phyloP scores from a whole-genome alignment of 2,797 vertebrate species.

The Taenioides sp. region DNA sequence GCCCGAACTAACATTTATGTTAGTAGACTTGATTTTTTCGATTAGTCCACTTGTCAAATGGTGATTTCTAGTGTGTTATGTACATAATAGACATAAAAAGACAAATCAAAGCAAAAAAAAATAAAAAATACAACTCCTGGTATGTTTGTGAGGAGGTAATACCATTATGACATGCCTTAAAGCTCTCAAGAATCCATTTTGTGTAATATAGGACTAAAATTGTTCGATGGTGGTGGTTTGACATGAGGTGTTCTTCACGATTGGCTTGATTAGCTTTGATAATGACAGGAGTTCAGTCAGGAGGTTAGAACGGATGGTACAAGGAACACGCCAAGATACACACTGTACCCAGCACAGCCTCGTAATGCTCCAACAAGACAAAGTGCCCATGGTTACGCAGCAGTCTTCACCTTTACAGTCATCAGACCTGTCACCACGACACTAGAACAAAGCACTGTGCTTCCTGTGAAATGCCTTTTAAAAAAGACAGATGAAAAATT shows the following conservation, averaged over 20 bases:
- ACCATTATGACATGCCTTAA: too few relatives aligned
- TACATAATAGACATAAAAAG: too few relatives aligned
- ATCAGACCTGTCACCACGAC: not conserved
- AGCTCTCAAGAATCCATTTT: too few relatives aligned
- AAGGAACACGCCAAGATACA: conserved; percentile 3
- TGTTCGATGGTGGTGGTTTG: conserved; percentile 24
- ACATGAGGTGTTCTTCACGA: not conserved
- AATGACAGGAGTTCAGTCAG: not conserved
- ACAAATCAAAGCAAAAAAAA: too few relatives aligned
- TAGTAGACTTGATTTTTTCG: too few relatives aligned
- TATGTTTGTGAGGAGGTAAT: too few relatives aligned
- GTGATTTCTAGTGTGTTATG: too few relatives aligned
- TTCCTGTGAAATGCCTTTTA: not conserved
- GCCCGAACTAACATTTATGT: too few relatives aligned
- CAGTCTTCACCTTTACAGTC: conserved; percentile 14
- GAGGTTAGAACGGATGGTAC: conserved; percentile 5
- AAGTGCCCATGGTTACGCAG: conserved; percentile 24
- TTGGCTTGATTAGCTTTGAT: not conserved
- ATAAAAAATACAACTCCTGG: too few relatives aligned
- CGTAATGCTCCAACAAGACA: conserved; percentile 10
- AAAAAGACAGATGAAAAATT: not conserved
- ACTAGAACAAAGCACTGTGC: not conserved
- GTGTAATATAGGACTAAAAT: not conserved
- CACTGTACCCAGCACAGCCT: conserved; percentile 8
- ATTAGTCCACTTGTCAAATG: too few relatives aligned